phyloP scores from a whole-genome alignment of 1,140 invertebrate species.

The Kradibia gibbosae region DNA sequence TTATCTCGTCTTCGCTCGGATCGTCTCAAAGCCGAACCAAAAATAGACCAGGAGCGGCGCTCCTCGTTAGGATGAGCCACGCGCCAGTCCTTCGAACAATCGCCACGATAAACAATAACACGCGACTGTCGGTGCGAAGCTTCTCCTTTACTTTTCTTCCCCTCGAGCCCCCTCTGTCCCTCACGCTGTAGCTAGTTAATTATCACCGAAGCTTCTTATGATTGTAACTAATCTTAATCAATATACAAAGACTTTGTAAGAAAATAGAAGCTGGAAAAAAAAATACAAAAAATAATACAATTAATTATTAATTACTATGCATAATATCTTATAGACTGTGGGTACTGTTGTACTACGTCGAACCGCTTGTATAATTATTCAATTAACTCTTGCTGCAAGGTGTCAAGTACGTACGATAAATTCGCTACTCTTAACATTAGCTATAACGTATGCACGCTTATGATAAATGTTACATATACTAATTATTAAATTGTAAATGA shows the following conservation, averaged over 20 bases:
- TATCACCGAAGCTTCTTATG: too few species aligned
- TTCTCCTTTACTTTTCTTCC: too few species aligned
- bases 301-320: slow-evolving; percentile 34
- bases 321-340: slow-evolving; percentile 44
- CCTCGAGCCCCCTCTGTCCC: too few species aligned
- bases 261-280: slow-evolving; percentile 55
- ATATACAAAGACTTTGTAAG: slow-evolving; percentile 55
- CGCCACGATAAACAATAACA: too few species aligned
- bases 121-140: too few species aligned
- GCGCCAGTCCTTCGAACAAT: too few species aligned
- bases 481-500: slow-evolving; percentile 19
- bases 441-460: slow-evolving; percentile 5
- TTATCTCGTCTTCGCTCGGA: too few species aligned
- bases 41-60: too few species aligned
- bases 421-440: slow-evolving; percentile 17
- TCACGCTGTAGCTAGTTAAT: too few species aligned
- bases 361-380: slow-evolving; percentile 39
- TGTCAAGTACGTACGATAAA: slow-evolving; percentile 23
- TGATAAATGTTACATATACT: slow-evolving; percentile 22
- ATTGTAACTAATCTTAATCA: slow-evolving; percentile 57
- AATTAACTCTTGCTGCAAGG: slow-evolving; percentile 40
- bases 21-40: too few species aligned
- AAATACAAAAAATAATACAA: slow-evolving; percentile 49
- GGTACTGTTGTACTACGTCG: slow-evolving; percentile 43
- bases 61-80: too few species aligned